Evolutionary conservation across 1,140 invertebrate species (phyloP), one percentile per base, ranked within the genome.

Genomic region (Apolygus lucorum): DNA sequence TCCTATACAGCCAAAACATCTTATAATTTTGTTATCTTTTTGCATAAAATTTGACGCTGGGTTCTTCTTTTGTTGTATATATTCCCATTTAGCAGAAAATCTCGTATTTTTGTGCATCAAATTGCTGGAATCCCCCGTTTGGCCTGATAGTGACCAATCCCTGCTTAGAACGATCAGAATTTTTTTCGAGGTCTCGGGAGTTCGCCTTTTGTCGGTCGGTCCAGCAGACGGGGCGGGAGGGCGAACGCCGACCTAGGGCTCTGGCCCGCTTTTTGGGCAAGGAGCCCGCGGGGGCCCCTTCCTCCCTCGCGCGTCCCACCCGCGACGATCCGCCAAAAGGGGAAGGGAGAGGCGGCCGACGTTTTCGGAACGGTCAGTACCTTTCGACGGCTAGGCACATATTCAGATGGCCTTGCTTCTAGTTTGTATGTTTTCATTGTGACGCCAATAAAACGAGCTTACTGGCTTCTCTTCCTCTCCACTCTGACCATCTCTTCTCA

Each of bases 401-500:
- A 67, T 67, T 67, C 66, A 24, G 66, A 67, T 67, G 66, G 66
- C 66, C 66, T 67, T 67, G 66, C 66, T 49, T 67, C 66, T 67
- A 67, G 66, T 67, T 67, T 67, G 66, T 67, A 27, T 67, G 66
- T 67, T 67, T 67, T 67, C 66, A 67, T 67, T 67, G 66, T 67
- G 67, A 59, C 29, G 54, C 65, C 49, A 63, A 72, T 63, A 70
- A 67, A 70, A 72, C 59, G 65, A 69, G 68, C 70, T 65, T 49
- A 65, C 22, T 28, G 52, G 42, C 14, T 42, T 26, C 66, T 67
- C 24, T 24, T 71, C 27, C 2, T 2, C 69, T 52, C 63, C 72
- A 63, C 42, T 63, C 54, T 72, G 70, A 67, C 70, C 59, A 34
- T 68, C 64, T 62, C 4, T 59, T 59, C 54, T 59, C 54, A 59